A percentile compares a stretch with the other conserved stretches of the same genome.
Evolutionary conservation across 2,888 invertebrate genomes (phyloP).

Genomic region (Ceramica pisi): DNA sequence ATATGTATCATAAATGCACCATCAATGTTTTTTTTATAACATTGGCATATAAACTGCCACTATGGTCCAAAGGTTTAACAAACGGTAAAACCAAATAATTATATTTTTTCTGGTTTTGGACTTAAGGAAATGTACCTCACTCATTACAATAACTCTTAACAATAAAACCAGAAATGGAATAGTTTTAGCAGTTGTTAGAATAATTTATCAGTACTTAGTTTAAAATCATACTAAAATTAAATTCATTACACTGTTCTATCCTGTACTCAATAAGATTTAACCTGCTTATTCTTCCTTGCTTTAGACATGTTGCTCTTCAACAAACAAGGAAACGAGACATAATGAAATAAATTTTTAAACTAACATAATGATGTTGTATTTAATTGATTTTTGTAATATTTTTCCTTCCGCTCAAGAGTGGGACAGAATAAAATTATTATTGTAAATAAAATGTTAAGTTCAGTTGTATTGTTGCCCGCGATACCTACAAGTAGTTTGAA

Average conservation of each 20-base stretch:
- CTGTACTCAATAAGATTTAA: slow-evolving; percentile 14
- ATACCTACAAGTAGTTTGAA: slow-evolving; percentile 53
- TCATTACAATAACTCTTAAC: background rate
- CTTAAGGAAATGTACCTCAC: background rate
- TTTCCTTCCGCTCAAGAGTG: slow-evolving; percentile 68
- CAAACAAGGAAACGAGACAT: slow-evolving; percentile 71
- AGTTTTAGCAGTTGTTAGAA: background rate
- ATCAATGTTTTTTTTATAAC: background rate
- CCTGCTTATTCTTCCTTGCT: slow-evolving; percentile 66
- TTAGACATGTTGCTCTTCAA: slow-evolving; percentile 56
- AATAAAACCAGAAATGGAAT: background rate
- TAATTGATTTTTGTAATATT: slow-evolving; percentile 70
- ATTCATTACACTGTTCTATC: background rate
- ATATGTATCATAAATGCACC: too few relatives aligned
- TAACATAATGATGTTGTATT: slow-evolving; percentile 58
- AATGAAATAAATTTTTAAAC: slow-evolving; percentile 69
- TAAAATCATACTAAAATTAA: background rate
- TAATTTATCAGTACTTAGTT: background rate
- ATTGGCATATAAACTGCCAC: background rate
- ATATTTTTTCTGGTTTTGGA: background rate
- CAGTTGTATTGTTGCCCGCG: slow-evolving; percentile 52
- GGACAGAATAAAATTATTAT: slow-evolving; percentile 63
- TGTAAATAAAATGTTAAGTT: slow-evolving; percentile 57
- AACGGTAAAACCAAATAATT: too few relatives aligned
- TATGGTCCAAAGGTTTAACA: too few relatives aligned